Conservation (phyloP, 2,797 vertebrate species). For the Propithecus deckenii region DNA sequence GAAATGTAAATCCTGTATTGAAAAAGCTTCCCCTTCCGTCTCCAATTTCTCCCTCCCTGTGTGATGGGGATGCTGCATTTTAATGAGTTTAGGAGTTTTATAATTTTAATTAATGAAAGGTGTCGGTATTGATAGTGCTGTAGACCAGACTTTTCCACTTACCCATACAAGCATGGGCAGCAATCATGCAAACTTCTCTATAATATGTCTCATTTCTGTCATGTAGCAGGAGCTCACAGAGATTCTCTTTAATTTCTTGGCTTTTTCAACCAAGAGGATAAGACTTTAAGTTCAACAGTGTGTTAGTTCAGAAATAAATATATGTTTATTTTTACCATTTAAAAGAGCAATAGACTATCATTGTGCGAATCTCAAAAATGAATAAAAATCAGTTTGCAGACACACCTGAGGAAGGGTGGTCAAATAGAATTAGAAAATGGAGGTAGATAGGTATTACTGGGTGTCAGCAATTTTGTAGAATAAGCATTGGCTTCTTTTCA, state of each 20-base stretch:
- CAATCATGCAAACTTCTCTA: not conserved
- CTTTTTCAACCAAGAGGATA: not conserved
- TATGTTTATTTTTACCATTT: not conserved
- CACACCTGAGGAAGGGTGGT: not conserved
- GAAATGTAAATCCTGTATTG: not conserved
- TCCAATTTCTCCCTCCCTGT: not conserved
- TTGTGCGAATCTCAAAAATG: not conserved
- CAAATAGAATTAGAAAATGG: not conserved
- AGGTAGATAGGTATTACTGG: not conserved
- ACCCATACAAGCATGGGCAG: not conserved
- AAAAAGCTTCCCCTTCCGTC: not conserved
- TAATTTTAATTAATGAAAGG: slow-evolving; percentile 42
- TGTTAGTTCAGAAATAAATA: not conserved
- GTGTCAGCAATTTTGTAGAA: not conserved
- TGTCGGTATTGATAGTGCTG: not conserved
- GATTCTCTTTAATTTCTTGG: not conserved
- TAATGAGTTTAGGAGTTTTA: not conserved
- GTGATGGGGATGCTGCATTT: not conserved
- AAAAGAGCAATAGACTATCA: not conserved
- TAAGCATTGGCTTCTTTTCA: not conserved
- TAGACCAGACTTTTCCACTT: not conserved
- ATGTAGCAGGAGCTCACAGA: not conserved
- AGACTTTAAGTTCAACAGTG: not conserved
- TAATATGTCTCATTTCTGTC: not conserved
- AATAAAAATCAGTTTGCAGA: not conserved